Evolutionary conservation across 2,797 vertebrate species (phyloP).

Genomic region (Amphiprion clarkii): DNA sequence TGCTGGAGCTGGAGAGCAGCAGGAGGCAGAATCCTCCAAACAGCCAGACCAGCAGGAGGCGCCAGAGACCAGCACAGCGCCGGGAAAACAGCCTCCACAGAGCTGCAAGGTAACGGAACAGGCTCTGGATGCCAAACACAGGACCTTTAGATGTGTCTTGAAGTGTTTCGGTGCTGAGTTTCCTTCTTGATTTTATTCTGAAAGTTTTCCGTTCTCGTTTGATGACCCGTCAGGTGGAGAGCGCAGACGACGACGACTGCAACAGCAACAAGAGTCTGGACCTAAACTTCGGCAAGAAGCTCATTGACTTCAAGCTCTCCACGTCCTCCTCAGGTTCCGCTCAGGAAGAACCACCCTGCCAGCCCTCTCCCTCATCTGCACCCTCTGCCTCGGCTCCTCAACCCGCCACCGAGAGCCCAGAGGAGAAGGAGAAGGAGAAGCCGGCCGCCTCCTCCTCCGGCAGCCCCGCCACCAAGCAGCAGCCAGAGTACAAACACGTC

Average conservation of each 20-base stretch:
- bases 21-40: constrained; percentile 22
- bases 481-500: constrained; percentile 88
- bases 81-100: constrained; percentile 23
- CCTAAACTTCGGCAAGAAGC: constrained; percentile 94
- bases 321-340: constrained; percentile 57
- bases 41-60: constrained; percentile 60
- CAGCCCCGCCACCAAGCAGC: constrained; percentile 77
- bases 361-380: constrained; percentile 24
- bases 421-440: constrained; percentile 43
- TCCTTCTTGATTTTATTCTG: too few relatives aligned
- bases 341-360: constrained; percentile 55
- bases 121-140: too few relatives aligned
- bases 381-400: constrained; percentile 57
- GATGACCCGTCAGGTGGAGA: constrained; percentile 55
- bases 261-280: constrained; percentile 97
- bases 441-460: not conserved
- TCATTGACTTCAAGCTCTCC: constrained; percentile 91
- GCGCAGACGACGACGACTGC: constrained; percentile 86
- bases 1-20: constrained; percentile 13
- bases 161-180: too few relatives aligned
- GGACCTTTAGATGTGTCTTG: too few relatives aligned
- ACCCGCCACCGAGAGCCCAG: constrained; percentile 9
- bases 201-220: too few relatives aligned
- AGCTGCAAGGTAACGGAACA: constrained; percentile 58
- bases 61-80: constrained; percentile 30